Evolutionary conservation across 2,113 vertebrate genomes (phyloP).

Genomic region (Pitta sordida): DNA sequence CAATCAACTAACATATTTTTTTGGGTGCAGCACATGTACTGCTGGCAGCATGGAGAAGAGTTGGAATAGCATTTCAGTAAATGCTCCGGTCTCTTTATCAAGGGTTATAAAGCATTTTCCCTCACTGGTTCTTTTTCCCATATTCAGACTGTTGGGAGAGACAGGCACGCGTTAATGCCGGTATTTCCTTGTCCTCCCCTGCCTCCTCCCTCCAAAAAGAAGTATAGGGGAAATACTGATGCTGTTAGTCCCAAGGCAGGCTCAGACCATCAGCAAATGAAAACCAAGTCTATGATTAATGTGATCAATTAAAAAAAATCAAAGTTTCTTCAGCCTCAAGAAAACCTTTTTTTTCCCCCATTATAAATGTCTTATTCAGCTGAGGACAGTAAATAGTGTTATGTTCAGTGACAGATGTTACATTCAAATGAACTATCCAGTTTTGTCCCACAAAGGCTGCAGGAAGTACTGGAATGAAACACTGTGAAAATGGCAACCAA

Average conservation of each 20-base stretch:
- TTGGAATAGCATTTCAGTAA: background rate
- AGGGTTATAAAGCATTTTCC: background rate
- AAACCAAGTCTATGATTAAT: background rate
- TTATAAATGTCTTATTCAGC: background rate
- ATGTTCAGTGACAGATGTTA: background rate
- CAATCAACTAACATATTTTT: background rate
- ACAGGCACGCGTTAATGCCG: background rate
- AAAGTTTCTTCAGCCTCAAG: background rate
- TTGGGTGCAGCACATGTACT: background rate
- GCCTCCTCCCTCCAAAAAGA: background rate
- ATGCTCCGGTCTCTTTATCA: background rate
- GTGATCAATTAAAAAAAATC: background rate
- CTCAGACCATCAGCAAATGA: background rate
- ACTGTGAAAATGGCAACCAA: background rate
- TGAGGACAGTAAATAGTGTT: background rate
- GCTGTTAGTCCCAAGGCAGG: background rate
- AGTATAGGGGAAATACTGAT: background rate
- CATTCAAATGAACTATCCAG: background rate
- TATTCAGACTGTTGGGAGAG: background rate
- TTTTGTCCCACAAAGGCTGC: background rate
- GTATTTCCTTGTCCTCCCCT: background rate
- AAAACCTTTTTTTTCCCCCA: background rate
- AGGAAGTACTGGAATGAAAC: background rate
- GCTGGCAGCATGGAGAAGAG: background rate
- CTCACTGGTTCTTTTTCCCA: background rate